Conservation (phyloP, 2,113 vertebrate genomes). For the Phalacrocorax pelagicus region DNA sequence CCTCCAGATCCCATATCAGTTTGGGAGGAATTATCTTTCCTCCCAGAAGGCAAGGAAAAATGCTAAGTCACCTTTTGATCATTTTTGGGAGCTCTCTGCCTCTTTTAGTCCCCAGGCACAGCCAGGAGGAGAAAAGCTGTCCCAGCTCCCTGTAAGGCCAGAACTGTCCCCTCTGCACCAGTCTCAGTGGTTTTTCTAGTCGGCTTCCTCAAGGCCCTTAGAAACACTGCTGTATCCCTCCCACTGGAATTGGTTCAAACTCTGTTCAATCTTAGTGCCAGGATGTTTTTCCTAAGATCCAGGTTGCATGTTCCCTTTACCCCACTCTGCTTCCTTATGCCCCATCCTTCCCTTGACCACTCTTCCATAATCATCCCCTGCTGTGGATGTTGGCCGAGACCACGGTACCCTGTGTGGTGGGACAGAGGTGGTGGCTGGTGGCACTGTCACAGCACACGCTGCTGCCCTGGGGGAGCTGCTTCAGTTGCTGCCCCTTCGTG, state of each 20-base stretch:
- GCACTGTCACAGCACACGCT: not conserved
- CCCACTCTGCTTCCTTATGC: accelerated
- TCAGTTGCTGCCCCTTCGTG: not conserved
- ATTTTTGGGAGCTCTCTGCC: not conserved
- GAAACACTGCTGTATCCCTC: not conserved
- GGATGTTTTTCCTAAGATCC: not conserved
- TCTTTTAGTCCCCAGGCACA: not conserved
- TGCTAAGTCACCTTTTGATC: not conserved
- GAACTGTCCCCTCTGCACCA: not conserved
- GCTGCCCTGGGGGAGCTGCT: not conserved
- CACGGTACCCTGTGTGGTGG: accelerated
- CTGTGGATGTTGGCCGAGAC: not conserved
- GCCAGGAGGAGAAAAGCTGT: not conserved
- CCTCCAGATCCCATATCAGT: not conserved
- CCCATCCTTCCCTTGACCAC: not conserved
- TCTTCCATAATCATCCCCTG: not conserved
- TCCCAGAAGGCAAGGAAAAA: not conserved
- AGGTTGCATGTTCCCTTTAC: not conserved
- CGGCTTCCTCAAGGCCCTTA: not conserved
- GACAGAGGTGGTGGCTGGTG: not conserved
- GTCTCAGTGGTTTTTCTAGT: not conserved
- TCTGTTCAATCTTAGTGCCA: not conserved
- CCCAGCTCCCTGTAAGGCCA: not conserved
- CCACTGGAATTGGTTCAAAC: not conserved
- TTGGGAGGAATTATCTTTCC: not conserved